Evolutionary conservation across 2,113 vertebrate species (phyloP).

Genomic region (Oceanodroma tethys): DNA sequence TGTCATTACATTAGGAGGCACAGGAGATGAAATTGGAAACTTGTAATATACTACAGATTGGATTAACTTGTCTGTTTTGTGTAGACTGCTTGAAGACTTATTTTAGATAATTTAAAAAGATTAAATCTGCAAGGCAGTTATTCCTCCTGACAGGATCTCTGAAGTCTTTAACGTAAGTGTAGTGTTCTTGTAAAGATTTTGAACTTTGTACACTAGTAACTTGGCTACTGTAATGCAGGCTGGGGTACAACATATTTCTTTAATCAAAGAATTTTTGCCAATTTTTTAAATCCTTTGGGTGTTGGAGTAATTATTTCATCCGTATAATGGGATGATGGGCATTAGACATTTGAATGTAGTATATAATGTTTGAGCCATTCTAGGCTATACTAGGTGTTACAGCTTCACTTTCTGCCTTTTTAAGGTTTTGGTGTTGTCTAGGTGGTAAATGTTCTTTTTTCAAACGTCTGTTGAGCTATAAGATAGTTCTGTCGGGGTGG

Average conservation of each 20-base stretch:
- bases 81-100: conserved; percentile 45
- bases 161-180: neutral
- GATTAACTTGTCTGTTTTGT: conserved; percentile 58
- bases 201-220: neutral
- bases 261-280: neutral
- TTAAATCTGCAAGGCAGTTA: conserved; percentile 30
- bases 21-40: conserved; percentile 39
- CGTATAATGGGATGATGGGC: neutral
- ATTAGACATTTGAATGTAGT: neutral
- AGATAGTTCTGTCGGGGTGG: neutral
- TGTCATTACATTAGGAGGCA: conserved; percentile 50
- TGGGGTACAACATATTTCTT: neutral
- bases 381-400: rapidly evolving
- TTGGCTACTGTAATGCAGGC: neutral
- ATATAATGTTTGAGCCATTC: neutral
- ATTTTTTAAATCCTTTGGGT: neutral
- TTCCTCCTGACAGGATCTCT: conserved; percentile 1
- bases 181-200: neutral
- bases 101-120: conserved; percentile 58
- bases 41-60: conserved; percentile 44
- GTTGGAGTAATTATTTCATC: neutral
- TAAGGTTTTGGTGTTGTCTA: neutral
- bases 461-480: neutral
- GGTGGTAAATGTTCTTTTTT: neutral
- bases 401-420: neutral